Conservation (phyloP, 1,140 invertebrate species). For the Metopolophium dirhodum region DNA sequence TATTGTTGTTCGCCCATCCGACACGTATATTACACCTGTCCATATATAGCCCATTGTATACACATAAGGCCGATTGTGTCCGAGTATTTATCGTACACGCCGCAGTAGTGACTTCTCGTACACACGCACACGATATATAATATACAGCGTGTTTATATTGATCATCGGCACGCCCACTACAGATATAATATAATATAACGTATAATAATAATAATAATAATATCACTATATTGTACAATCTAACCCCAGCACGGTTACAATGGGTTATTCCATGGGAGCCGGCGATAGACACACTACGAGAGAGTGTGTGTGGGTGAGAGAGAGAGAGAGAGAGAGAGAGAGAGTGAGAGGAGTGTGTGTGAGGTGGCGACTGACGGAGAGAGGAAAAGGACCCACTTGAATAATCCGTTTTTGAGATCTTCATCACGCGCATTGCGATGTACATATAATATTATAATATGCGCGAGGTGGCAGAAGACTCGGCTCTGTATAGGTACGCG, state of each 20-base stretch:
- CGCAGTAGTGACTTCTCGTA: background rate
- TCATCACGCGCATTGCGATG: conserved; percentile 43
- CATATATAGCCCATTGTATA: conserved; percentile 9
- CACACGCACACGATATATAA: background rate
- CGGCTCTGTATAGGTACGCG: background rate
- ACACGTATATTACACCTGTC: conserved; percentile 51
- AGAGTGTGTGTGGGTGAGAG: background rate
- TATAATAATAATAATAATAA: background rate
- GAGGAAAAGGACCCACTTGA: conserved; percentile 40
- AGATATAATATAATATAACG: background rate
- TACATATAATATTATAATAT: background rate
- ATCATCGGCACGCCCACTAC: conserved; percentile 49
- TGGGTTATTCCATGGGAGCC: conserved; percentile 46
- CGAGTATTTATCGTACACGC: background rate
- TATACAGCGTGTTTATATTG: conserved; percentile 43
- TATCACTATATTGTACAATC: background rate
- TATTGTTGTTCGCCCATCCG: conserved; percentile 45
- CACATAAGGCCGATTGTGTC: conserved; percentile 16
- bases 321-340: background rate
- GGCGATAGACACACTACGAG: background rate
- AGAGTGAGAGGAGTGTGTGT: background rate
- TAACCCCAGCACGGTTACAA: conserved; percentile 5
- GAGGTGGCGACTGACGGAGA: background rate
- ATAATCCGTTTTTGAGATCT: conserved; percentile 55
- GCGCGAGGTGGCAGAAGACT: background rate